These are phyloP conservation scores for Leptopilina drosophilae DNA, from an alignment of 2,888 invertebrate genomes.

Conservation along the genomic window DNA sequence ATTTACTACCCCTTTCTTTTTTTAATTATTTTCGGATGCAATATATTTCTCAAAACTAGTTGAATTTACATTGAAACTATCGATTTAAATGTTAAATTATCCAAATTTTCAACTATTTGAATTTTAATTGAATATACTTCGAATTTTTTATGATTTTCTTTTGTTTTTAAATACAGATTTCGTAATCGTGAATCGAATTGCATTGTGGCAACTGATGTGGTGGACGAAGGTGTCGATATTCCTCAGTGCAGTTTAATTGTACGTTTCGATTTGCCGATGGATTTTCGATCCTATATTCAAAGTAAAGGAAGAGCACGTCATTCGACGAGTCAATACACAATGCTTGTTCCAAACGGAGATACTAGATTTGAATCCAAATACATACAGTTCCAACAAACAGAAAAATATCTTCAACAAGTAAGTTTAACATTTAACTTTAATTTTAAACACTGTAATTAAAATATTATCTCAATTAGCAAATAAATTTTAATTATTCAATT, in stretches of 20 bases:
- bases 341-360: conserved; percentile 78
- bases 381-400: conserved; percentile 77
- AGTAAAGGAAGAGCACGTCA: conserved; percentile 93
- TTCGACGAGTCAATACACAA: conserved; percentile 80
- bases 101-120: background rate
- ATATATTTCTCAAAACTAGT: too few species aligned
- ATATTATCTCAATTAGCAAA: background rate
- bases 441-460: background rate
- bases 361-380: conserved; percentile 74
- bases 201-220: conserved; percentile 86
- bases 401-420: conserved; percentile 79
- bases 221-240: conserved; percentile 95
- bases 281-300: conserved; percentile 91
- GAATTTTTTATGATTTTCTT: conserved; percentile 36
- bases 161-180: conserved; percentile 76
- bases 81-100: too few species aligned
- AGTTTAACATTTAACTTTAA: conserved; percentile 57
- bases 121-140: background rate
- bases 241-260: conserved; percentile 89
- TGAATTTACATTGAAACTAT: too few species aligned
- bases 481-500: conserved; percentile 42
- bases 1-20: too few species aligned
- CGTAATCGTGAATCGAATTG: conserved; percentile 81
- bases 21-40: too few species aligned
- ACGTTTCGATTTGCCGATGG: conserved; percentile 84